Conservation (phyloP, 2,888 invertebrate species). For the Spicauda simplicius region DNA sequence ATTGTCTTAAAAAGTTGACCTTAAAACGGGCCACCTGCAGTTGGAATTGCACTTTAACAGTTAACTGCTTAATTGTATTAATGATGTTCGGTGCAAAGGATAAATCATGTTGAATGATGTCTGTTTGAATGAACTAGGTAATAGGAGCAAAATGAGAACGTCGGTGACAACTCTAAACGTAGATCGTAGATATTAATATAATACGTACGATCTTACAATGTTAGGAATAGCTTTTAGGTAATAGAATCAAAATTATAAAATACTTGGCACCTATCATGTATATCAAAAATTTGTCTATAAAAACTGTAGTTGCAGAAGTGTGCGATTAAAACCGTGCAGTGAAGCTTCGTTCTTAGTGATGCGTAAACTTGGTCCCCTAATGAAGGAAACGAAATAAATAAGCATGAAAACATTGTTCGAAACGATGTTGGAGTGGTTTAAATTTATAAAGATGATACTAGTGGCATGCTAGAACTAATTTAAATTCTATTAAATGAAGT, state of each 20-base stretch:
- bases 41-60: constrained; percentile 54
- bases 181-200: background rate
- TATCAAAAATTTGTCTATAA: no score
- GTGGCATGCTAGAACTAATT: background rate
- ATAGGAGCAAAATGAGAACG: background rate
- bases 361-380: constrained; percentile 25
- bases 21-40: constrained; percentile 70
- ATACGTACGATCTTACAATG: background rate
- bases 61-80: constrained; percentile 48
- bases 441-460: background rate
- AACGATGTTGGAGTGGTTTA: background rate
- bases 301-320: no score
- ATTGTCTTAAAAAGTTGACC: constrained; percentile 77
- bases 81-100: constrained; percentile 9
- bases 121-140: background rate
- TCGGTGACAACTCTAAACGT: background rate
- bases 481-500: background rate
- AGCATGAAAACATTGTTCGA: constrained; percentile 46
- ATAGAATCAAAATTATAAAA: background rate
- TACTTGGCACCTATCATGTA: background rate
- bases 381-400: constrained; percentile 38
- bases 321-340: constrained; percentile 1
- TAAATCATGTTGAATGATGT: constrained; percentile 7
- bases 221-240: no score
- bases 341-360: constrained; percentile 27